These are phyloP conservation scores for Xestia xanthographa DNA, from an alignment of 2,888 invertebrate species.

Conservation along the genomic window DNA sequence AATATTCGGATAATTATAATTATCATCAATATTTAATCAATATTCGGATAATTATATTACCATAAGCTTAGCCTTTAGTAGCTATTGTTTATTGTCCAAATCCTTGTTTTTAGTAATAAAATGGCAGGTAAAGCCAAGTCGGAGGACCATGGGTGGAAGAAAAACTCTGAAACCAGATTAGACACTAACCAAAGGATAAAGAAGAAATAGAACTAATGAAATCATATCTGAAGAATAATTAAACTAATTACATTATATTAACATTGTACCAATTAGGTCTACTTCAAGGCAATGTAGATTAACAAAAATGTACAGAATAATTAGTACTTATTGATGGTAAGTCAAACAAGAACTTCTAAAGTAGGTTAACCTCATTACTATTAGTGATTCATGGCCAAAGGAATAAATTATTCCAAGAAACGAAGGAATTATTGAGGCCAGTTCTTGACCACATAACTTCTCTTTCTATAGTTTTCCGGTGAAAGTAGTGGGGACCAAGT, in stretches of 20 bases:
- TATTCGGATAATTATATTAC: too few relatives aligned
- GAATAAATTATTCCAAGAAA: conserved; percentile 41
- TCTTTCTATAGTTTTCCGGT: conserved; percentile 45
- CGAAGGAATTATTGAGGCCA: conserved; percentile 40
- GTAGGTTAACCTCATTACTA: conserved; percentile 27
- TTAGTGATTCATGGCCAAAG: conserved; percentile 26
- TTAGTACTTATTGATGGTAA: conserved; percentile 2
- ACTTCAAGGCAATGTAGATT: background rate
- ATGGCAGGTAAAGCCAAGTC: too few relatives aligned
- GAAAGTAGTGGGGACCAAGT: conserved; percentile 41
- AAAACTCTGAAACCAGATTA: too few relatives aligned
- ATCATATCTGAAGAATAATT: too few relatives aligned
- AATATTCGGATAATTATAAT: too few relatives aligned
- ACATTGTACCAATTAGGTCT: background rate
- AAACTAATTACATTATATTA: background rate
- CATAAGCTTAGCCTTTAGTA: too few relatives aligned
- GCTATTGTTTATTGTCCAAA: background rate
- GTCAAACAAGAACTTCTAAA: background rate
- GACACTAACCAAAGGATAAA: too few relatives aligned
- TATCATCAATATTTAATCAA: too few relatives aligned
- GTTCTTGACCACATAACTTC: conserved; percentile 58
- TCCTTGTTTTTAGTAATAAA: background rate
- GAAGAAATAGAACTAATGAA: too few relatives aligned
- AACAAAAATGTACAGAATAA: background rate
- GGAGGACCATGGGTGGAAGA: too few relatives aligned